Percentiles rank a stretch among this genome's conserved stretches.
phyloP scores from a whole-genome alignment of 1,140 invertebrate genomes.

The Lepeophtheirus salmonis region DNA sequence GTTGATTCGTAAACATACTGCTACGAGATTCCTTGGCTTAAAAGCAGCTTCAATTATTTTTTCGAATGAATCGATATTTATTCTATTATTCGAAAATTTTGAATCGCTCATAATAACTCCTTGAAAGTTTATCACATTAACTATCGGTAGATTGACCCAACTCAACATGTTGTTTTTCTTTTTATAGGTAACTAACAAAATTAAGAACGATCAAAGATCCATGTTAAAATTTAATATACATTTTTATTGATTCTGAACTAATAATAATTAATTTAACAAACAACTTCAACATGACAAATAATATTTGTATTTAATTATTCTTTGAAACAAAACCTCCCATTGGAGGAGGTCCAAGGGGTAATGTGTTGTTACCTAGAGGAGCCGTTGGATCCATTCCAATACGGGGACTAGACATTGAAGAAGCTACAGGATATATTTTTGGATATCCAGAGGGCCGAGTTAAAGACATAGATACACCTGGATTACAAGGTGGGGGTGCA shows the following conservation, averaged over 20 bases:
- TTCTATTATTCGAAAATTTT: not conserved
- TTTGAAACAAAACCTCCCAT: constrained; percentile 26
- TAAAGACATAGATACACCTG: not conserved
- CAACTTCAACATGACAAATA: not conserved
- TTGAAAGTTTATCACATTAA: not conserved
- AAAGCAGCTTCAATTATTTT: not conserved
- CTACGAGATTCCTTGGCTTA: not conserved
- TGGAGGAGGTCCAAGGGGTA: constrained; percentile 34
- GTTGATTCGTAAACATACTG: not conserved
- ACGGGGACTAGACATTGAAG: not conserved
- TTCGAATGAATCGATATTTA: not conserved
- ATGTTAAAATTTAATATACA: not conserved
- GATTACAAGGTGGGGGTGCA: not conserved
- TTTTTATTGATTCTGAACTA: not conserved
- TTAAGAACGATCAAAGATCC: not conserved
- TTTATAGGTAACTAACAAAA: not conserved
- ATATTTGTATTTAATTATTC: not conserved
- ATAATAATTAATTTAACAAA: not conserved
- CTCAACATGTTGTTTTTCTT: not conserved
- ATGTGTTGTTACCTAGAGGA: constrained; percentile 27
- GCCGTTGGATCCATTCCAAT: constrained; percentile 34
- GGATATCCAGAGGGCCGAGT: not conserved
- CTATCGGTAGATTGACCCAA: not conserved
- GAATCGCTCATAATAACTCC: not conserved
- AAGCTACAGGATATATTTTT: not conserved